These are phyloP conservation scores for Corvus cornix DNA, from an alignment of 2,113 vertebrate species.

Conservation along the genomic window DNA sequence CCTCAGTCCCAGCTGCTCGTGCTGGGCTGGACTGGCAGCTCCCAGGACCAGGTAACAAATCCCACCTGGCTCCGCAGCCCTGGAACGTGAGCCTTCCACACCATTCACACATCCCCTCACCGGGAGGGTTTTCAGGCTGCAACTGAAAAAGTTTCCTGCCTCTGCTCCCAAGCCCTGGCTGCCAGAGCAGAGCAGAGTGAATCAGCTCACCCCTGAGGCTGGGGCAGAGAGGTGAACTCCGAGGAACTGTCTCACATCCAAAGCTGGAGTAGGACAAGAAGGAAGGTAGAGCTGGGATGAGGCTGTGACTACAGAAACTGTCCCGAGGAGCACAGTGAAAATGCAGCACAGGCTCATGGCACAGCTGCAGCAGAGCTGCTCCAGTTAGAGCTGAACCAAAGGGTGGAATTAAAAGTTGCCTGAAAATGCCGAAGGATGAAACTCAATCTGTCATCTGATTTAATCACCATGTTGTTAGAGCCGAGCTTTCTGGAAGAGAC, in stretches of 20 bases:
- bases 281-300: neutral
- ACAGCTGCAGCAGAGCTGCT: neutral
- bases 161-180: neutral
- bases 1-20: fast-evolving
- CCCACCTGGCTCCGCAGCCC: neutral
- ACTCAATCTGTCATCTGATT: neutral
- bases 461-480: neutral
- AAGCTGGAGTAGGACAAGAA: neutral
- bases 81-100: neutral
- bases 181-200: neutral
- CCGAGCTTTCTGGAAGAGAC: neutral
- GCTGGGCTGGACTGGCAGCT: neutral
- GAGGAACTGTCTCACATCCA: neutral
- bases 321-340: neutral
- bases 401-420: neutral
- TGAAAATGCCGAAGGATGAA: neutral
- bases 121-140: fast-evolving
- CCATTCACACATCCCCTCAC: neutral
- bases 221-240: neutral
- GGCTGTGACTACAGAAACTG: neutral
- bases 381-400: neutral
- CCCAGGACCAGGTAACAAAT: neutral
- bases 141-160: neutral
- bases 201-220: neutral
- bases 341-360: neutral